Base-by-base conservation (phyloP, 2,797 vertebrate genomes). In the Poecilia gillii region DNA sequence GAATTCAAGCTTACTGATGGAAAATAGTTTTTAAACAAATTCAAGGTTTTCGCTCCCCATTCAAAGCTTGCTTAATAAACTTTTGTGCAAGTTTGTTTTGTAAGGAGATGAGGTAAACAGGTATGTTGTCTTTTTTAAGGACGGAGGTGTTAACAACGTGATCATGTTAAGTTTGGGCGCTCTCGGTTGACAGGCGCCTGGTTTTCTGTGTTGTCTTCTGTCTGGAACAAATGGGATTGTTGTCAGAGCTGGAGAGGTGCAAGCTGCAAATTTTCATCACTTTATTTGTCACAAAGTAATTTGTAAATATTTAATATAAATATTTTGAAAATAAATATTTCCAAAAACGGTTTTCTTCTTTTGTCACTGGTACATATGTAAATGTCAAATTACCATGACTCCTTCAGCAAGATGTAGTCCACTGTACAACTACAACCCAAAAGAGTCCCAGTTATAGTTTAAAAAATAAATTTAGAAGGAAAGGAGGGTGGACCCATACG, bases 311-410 rank as follows among this genome's bases (percentile, higher is more conserved):
- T 77, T 80, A 83, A 82, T 88, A 82, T n/a, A 83, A 88, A 80
- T 92, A 91, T 95, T 95, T 95, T 94, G 84, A 84, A 90, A 95
- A 90, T 93, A 94, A 93, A 95, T 77, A 80, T 80, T 81, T 88
- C 84, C 55, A 73, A 81, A 89, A 87, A 49, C 6, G 0, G 6
- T 1, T 53, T 39, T 23, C 1, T 66, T 36, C 6, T 39, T 14
- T 6, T 73, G 12, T 28, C 20, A 31, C 36, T 31, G 31, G 33
- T 33, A 51, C 1, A 41, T 33, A 2, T 25, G 25, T 57, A 8
- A 64, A 12, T 11, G n/a, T 57, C 25, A 57, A 14, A 57, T 57
- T 13, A 4, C 55, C 11, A 53, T 53, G 51, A 53, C 51, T 3
- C 23, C 7, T 25, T 53, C 6, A 55, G 11, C 55, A 57, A 7